Percentiles rank a stretch among this genome's conserved stretches.
phyloP scores from a whole-genome alignment of 1,140 invertebrate species.

The Popillia japonica region DNA sequence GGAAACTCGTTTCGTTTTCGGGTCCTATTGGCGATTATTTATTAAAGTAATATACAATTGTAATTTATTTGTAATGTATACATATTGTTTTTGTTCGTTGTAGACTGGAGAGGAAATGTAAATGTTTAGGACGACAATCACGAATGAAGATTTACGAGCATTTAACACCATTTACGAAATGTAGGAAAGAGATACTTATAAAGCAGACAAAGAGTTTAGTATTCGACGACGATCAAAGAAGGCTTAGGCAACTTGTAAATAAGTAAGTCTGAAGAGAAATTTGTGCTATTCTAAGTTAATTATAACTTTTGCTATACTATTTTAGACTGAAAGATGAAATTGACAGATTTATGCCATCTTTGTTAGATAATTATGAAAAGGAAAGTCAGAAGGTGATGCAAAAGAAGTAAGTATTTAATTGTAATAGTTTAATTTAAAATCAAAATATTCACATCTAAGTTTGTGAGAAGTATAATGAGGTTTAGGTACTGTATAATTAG shows the following conservation, averaged over 20 bases:
- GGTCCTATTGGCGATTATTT: slow-evolving; percentile 69
- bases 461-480: too few species aligned
- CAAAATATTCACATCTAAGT: too few species aligned
- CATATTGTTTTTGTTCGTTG: slow-evolving; percentile 43
- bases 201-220: slow-evolving; percentile 73
- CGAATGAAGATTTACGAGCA: slow-evolving; percentile 70
- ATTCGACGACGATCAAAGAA: slow-evolving; percentile 67
- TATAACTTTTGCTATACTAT: slow-evolving; percentile 40
- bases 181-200: slow-evolving; percentile 73
- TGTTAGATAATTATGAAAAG: slow-evolving; percentile 66
- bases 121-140: slow-evolving; percentile 59
- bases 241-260: slow-evolving; percentile 64
- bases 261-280: slow-evolving; percentile 55
- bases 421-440: neutral
- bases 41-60: slow-evolving; percentile 64
- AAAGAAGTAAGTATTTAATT: slow-evolving; percentile 63
- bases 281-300: neutral
- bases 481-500: too few species aligned
- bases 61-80: too few species aligned
- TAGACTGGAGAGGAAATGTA: slow-evolving; percentile 69
- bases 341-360: slow-evolving; percentile 66
- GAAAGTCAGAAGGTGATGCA: slow-evolving; percentile 66
- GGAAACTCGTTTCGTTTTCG: slow-evolving; percentile 73
- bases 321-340: slow-evolving; percentile 66
- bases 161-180: slow-evolving; percentile 70